Percentiles rank a stretch among this genome's conserved stretches.
Conservation (phyloP, 2,113 vertebrate species). For the Leptosomus discolor region DNA sequence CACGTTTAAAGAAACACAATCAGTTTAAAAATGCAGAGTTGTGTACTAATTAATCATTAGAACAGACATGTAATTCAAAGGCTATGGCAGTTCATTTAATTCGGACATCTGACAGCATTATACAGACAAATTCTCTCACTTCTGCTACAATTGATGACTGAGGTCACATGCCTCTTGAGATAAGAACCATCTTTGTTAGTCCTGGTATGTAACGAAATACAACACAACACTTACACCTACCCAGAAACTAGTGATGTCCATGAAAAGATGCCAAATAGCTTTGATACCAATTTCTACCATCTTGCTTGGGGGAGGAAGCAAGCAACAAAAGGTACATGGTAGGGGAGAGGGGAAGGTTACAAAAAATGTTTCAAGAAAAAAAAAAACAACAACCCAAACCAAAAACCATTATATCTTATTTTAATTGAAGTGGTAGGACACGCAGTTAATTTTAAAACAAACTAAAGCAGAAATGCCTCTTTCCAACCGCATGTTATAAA, state of each 20-base stretch:
- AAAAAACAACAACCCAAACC: too few relatives aligned
- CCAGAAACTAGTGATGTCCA: not conserved
- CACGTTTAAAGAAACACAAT: not conserved
- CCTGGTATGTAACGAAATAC: not conserved
- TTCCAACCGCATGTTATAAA: not conserved
- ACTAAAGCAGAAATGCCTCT: not conserved
- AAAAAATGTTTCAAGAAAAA: not conserved
- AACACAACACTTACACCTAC: not conserved
- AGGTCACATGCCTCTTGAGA: not conserved
- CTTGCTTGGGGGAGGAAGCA: not conserved
- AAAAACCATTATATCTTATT: not conserved
- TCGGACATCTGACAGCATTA: not conserved
- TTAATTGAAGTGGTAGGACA: not conserved
- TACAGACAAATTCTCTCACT: not conserved
- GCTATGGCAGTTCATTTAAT: not conserved
- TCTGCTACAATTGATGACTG: not conserved
- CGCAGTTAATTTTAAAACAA: not conserved
- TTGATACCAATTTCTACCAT: not conserved
- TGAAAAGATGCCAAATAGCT: not conserved
- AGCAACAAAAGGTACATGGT: not conserved
- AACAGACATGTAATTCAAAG: not conserved
- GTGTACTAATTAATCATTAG: not conserved
- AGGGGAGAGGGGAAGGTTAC: not conserved
- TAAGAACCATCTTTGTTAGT: not conserved
- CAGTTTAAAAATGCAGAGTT: not conserved